Percentiles rank a stretch among this genome's conserved stretches.
Conservation (phyloP, 2,797 vertebrate genomes). For the Myoxocephalus aenaeus region DNA sequence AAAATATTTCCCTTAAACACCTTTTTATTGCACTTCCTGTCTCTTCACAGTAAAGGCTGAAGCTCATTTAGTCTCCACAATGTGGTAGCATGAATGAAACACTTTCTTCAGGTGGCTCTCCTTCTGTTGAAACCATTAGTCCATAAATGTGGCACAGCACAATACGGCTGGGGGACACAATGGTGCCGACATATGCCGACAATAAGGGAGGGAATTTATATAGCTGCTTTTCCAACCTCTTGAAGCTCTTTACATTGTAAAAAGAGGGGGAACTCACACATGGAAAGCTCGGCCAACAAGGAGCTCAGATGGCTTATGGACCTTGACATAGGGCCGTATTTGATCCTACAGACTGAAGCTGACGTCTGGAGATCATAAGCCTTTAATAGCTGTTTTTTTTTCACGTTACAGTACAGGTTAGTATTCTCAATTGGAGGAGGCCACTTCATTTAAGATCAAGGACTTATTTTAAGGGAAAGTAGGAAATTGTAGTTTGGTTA, state of each 20-base stretch:
- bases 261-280: slow-evolving; percentile 63
- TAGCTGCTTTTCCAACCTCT: slow-evolving; percentile 59
- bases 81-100: slow-evolving; percentile 25
- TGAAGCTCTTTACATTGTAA: slow-evolving; percentile 59
- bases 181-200: slow-evolving; percentile 70
- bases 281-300: slow-evolving; percentile 48
- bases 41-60: background rate
- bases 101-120: slow-evolving; percentile 57
- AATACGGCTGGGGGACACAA: slow-evolving; percentile 52
- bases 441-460: background rate
- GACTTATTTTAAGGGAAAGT: slow-evolving; percentile 8
- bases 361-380: slow-evolving; percentile 67
- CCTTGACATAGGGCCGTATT: slow-evolving; percentile 48
- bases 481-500: slow-evolving; percentile 43
- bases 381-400: slow-evolving; percentile 34
- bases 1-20: slow-evolving; percentile 32
- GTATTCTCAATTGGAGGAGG: slow-evolving; percentile 14
- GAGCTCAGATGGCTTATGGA: slow-evolving; percentile 55
- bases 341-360: slow-evolving; percentile 54
- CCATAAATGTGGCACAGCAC: slow-evolving; percentile 42
- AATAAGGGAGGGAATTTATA: slow-evolving; percentile 74
- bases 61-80: slow-evolving; percentile 10
- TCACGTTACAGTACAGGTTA: slow-evolving; percentile 37
- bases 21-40: slow-evolving; percentile 40
- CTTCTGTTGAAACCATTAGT: slow-evolving; percentile 78